A percentile compares a stretch with the other conserved stretches of the same genome.
These are phyloP conservation scores for Atlantisia rogersi DNA, from an alignment of 2,113 vertebrate genomes.

Conservation along the genomic window DNA sequence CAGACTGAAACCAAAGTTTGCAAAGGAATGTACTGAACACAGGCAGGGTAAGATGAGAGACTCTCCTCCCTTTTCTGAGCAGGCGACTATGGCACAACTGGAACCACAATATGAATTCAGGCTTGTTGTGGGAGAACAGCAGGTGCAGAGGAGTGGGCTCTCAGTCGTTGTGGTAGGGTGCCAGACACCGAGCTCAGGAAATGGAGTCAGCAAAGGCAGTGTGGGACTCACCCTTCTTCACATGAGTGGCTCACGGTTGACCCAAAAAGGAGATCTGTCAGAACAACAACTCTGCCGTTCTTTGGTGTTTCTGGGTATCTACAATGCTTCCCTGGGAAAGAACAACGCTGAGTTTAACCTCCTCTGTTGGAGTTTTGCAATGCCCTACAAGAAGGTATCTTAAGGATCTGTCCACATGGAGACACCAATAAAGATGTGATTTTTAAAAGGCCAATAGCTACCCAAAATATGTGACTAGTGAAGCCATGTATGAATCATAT, in stretches of 20 bases:
- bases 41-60: background rate
- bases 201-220: background rate
- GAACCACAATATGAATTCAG: background rate
- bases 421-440: background rate
- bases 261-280: slow-evolving; percentile 38
- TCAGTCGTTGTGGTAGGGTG: background rate
- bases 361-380: background rate
- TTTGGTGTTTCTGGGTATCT: background rate
- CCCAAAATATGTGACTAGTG: slow-evolving; percentile 53
- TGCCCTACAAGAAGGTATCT: background rate
- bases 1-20: background rate
- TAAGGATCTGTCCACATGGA: slow-evolving; percentile 37
- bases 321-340: slow-evolving; percentile 61
- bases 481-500: slow-evolving; percentile 38
- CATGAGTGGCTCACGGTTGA: background rate
- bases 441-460: background rate
- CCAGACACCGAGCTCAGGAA: background rate
- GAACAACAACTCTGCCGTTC: slow-evolving; percentile 51
- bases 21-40: background rate
- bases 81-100: rapidly evolving
- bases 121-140: background rate
- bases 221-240: slow-evolving; percentile 22
- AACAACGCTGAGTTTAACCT: slow-evolving; percentile 50
- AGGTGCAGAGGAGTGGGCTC: rapidly evolving
- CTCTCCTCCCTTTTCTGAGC: background rate